Percentiles rank a stretch among this genome's conserved stretches.
Evolutionary conservation across 2,113 vertebrate genomes (phyloP).

Genomic region (Gymnorhina tibicen): DNA sequence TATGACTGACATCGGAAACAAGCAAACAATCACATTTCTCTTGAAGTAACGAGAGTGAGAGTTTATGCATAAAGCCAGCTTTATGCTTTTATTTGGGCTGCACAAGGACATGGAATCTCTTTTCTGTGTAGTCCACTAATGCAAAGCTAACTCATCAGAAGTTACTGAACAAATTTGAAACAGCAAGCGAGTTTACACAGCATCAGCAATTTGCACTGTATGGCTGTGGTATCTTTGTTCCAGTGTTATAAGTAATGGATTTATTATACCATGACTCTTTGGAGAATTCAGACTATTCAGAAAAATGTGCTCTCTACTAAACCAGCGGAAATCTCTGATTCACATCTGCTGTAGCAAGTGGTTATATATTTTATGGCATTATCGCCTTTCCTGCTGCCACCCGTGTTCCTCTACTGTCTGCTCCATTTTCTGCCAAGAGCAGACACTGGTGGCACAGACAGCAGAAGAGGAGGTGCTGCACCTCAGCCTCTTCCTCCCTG

Average conservation of each 20-base stretch:
- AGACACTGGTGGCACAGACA: not conserved
- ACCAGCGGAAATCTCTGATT: not conserved
- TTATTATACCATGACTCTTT: not conserved
- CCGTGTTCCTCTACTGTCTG: not conserved
- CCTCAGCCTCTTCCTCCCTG: not conserved
- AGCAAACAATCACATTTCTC: not conserved
- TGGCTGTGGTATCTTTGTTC: conserved; percentile 1
- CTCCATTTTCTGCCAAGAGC: not conserved
- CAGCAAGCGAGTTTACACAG: not conserved
- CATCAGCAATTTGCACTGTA: not conserved
- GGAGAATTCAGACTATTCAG: not conserved
- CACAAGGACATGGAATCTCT: not conserved
- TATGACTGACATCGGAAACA: not conserved
- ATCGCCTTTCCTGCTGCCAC: not conserved
- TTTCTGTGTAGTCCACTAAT: not conserved
- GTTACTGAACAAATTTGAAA: not conserved
- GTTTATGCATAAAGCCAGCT: not conserved
- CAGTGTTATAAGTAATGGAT: conserved; percentile 1
- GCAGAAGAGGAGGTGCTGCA: not conserved
- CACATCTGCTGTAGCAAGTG: not conserved
- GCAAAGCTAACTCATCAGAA: not conserved
- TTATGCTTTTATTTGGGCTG: not conserved
- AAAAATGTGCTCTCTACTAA: not conserved
- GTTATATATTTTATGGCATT: not conserved
- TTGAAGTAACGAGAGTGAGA: not conserved